Evolutionary conservation across 1,140 invertebrate species (phyloP), one percentile per base, ranked within the genome.

Genomic region (Trichomalopsis sarcophagae): DNA sequence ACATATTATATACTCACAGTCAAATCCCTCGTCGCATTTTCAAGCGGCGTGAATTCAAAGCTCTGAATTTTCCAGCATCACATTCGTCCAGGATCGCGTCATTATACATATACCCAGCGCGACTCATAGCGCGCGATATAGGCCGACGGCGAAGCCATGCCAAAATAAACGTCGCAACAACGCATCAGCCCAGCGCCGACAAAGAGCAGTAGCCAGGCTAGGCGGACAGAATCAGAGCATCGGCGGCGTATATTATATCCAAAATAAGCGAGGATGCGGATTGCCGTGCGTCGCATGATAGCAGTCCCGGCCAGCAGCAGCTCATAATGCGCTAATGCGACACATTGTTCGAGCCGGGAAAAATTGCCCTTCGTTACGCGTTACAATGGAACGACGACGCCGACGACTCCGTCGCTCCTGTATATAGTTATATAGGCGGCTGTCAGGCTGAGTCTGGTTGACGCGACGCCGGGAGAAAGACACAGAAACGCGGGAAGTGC

Each of bases 311-410:
- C 78, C 84, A 79, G 30, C 84, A 79, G 21, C 30, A 6, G 68
- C 30, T 87, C 82, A 91, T 91, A 93, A 92, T 92, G 88, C 91
- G 87, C 92, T 93, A 93, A 93, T 93, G 92, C 91, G 90, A 90
- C 91, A 90, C 89, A 93, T 93, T 93, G 92, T 93, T 92, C 92
- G 91, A 78, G 75, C n/a, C 81, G 79, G 87, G 87, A 93, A 93
- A 93, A 93, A 93, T 92, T 92, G 91, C 87, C 89, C 90, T 91
- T 92, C 91, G 92, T 93, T 93, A 93, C 86, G 84, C 75, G 82
- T 87, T 84, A 92, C 91, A 92, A 91, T 92, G 87, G 89, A 87
- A 68, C 66, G 83, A 86, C 87, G 80, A 86, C 81, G 81, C 80
- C 81, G 87, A 84, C 47, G 62, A 44, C 23, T 81, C n/a, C 2